Percentiles rank a stretch among this genome's conserved stretches.
These are phyloP conservation scores for Ceratina calcarata DNA, from an alignment of 1,140 invertebrate genomes.

Conservation along the genomic window DNA sequence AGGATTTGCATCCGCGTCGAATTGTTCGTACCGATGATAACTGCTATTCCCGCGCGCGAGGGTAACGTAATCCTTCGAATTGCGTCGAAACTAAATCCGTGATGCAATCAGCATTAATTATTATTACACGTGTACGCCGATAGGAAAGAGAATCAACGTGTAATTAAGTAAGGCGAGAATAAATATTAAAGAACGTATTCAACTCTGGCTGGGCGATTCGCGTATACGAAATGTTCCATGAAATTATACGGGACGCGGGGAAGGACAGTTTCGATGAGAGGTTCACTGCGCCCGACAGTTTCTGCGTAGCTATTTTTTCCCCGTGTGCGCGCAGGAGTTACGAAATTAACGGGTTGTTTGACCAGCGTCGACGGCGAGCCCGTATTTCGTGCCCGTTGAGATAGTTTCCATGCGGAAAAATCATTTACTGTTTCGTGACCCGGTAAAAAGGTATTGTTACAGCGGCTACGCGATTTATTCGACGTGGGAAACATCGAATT, in stretches of 20 bases:
- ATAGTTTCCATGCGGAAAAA: constrained; percentile 30
- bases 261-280: not conserved
- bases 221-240: not conserved
- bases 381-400: constrained; percentile 1
- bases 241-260: not conserved
- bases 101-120: not conserved
- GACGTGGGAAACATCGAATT: constrained; percentile 6
- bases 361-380: not conserved
- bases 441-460: constrained; percentile 9
- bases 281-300: not conserved
- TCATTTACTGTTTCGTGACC: constrained; percentile 9
- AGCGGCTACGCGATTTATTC: constrained; percentile 25
- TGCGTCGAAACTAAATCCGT: not conserved
- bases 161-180: too few species aligned
- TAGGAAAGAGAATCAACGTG: too few species aligned
- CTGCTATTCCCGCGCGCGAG: too few species aligned
- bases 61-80: not conserved
- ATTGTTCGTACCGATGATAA: not conserved
- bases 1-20: not conserved
- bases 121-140: not conserved
- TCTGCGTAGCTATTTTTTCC: not conserved
- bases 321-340: constrained; percentile 6
- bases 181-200: not conserved
- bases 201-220: too few species aligned
- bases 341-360: not conserved